A percentile compares a stretch with the other conserved stretches of the same genome.
Evolutionary conservation across 2,888 invertebrate genomes (phyloP).

Genomic region (Dysmachus trigonus): DNA sequence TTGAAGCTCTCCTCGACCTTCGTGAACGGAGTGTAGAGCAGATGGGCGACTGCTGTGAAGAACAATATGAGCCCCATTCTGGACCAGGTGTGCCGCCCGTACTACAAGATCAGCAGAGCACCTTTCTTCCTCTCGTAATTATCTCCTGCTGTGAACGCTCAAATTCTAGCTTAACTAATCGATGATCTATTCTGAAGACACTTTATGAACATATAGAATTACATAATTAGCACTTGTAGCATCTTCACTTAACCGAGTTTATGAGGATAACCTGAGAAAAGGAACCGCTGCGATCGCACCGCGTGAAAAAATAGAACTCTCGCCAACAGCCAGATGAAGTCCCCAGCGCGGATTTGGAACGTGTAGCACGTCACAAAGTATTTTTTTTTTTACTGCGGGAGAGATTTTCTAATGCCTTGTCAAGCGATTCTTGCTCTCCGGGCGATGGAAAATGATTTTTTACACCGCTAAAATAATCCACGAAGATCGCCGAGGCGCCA

Average conservation of each 20-base stretch:
- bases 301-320: not conserved
- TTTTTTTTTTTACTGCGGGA: not conserved
- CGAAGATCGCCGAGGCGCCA: not conserved
- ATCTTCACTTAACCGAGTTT: not conserved
- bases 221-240: not conserved
- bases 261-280: not conserved
- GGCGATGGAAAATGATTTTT: not conserved
- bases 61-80: conserved; percentile 78
- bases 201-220: conserved; percentile 1
- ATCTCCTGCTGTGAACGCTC: not conserved
- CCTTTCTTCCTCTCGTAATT: not conserved
- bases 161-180: not conserved
- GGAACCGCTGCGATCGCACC: not conserved
- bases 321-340: not conserved
- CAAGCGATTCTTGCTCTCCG: not conserved
- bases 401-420: not conserved
- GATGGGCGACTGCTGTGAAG: conserved; percentile 79
- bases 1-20: conserved; percentile 99
- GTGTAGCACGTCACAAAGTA: conserved; percentile 13
- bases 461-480: conserved; percentile 11
- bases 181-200: not conserved
- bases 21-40: conserved; percentile 91
- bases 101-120: not conserved
- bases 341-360: not conserved
- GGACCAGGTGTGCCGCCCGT: not conserved